Conservation (phyloP, 2,113 vertebrate species). For the Pluvialis apricaria region DNA sequence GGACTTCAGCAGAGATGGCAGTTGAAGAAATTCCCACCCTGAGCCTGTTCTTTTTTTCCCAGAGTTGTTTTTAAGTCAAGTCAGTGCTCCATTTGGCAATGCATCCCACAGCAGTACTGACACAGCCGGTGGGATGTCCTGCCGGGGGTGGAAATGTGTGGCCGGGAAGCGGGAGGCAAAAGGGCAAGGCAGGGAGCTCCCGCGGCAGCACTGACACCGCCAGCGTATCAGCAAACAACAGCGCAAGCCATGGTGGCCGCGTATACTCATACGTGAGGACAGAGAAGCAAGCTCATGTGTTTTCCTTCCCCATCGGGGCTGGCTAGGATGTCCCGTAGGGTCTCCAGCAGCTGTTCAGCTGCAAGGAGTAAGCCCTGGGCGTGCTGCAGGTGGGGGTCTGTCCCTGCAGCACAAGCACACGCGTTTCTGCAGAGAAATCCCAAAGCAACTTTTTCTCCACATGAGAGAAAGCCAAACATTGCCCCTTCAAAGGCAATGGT, state of each 20-base stretch:
- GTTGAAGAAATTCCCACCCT: not conserved
- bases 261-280: too few relatives aligned
- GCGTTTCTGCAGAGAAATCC: not conserved
- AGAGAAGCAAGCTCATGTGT: not conserved
- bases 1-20: not conserved
- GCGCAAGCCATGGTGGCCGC: accelerated
- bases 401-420: not conserved
- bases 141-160: not conserved
- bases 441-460: not conserved
- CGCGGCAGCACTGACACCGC: not conserved
- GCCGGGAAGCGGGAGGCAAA: accelerated
- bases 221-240: not conserved
- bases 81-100: not conserved
- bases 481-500: not conserved
- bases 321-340: accelerated
- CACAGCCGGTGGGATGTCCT: not conserved
- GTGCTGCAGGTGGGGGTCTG: accelerated
- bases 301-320: not conserved
- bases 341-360: not conserved
- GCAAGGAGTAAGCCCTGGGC: not conserved
- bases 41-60: not conserved
- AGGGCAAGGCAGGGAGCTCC: not conserved
- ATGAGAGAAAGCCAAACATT: not conserved
- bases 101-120: not conserved
- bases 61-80: not conserved